Evolutionary conservation across 2,888 invertebrate species (phyloP), one percentile per base, ranked within the genome.

Genomic region (Mayetiola destructor): DNA sequence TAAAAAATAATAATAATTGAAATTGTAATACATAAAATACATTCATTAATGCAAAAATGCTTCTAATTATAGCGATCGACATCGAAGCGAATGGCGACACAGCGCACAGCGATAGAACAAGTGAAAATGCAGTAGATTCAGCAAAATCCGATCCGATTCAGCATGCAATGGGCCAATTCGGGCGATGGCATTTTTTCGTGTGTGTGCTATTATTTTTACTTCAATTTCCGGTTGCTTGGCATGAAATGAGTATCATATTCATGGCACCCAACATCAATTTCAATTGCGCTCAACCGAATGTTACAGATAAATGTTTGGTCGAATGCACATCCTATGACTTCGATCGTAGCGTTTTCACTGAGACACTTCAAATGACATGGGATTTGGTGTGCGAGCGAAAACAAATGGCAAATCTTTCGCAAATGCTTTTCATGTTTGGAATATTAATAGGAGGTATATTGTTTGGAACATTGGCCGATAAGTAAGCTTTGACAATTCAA

Each of bases 171-270:
- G 87, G 87, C 0, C 76, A 79, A 30, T 77, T 86, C 58, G 85
- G 85, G 5, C 77, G 77, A 65, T 88, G 86, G 84, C 87, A 88
- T 66, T 75, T 86, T 60, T 77, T 80, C 74, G 77, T 86, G 56
- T 84, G 84, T 62, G 70, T 79, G 55, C 76, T 82, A 0, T 78
- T 85, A 37, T 82, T 84, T 61, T 72, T 85, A 10, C 78, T 82
- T 57, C 87, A 87, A 69, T 84, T 87, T 65, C 85, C 86, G 0
- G 82, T 85, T 1, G 86, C 85, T 0, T 88, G 86, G 85, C 85
- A 86, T 66, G 85, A 86, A 64, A 76, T 87, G 67, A 84, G 81
- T 6, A 20, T 86, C 60, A 82, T 87, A 59, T 87, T 88, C 65
- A 76, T 86, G 60, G 84, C 85, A 6, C 85, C 87, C 0, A 80